Percentiles rank a stretch among this genome's conserved stretches.
Conservation (phyloP, 37 sponge, comb jelly and placozoan species). For the Crambe crambe region DNA sequence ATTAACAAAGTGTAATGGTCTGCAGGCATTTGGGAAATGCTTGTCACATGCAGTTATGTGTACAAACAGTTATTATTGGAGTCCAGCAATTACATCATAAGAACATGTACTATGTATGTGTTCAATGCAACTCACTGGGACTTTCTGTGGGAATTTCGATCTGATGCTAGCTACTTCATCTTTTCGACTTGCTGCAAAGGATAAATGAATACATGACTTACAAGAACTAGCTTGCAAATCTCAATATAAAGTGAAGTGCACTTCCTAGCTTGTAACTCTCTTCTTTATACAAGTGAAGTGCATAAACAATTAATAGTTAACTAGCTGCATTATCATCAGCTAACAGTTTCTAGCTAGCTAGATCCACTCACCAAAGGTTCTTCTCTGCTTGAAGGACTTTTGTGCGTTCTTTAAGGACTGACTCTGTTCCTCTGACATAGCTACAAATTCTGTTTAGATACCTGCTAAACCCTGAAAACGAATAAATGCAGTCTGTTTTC, state of each 20-base stretch:
- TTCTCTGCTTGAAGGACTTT: slow-evolving; percentile 83
- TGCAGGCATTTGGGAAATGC: no score
- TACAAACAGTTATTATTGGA: no score
- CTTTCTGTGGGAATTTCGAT: slow-evolving; percentile 96
- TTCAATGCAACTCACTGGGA: slow-evolving; percentile 81
- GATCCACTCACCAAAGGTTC: slow-evolving; percentile 68
- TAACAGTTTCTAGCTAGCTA: not conserved
- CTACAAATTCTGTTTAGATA: no score
- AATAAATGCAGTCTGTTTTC: no score
- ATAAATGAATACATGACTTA: no score
- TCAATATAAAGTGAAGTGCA: no score
- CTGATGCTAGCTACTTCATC: slow-evolving; percentile 96
- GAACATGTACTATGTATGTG: no score
- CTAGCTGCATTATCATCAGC: not conserved
- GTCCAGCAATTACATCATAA: not conserved
- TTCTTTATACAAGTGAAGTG: not conserved
- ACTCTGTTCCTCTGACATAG: not conserved
- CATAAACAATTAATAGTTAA: not conserved
- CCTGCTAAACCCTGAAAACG: not conserved
- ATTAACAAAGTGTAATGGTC: no score
- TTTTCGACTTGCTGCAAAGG: slow-evolving; percentile 89
- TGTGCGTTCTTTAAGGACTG: not conserved
- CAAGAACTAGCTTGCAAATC: no score
- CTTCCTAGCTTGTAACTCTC: no score
- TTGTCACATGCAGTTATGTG: no score